These are phyloP conservation scores for Plebejus anna DNA, from an alignment of 2,888 invertebrate genomes.

Conservation along the genomic window DNA sequence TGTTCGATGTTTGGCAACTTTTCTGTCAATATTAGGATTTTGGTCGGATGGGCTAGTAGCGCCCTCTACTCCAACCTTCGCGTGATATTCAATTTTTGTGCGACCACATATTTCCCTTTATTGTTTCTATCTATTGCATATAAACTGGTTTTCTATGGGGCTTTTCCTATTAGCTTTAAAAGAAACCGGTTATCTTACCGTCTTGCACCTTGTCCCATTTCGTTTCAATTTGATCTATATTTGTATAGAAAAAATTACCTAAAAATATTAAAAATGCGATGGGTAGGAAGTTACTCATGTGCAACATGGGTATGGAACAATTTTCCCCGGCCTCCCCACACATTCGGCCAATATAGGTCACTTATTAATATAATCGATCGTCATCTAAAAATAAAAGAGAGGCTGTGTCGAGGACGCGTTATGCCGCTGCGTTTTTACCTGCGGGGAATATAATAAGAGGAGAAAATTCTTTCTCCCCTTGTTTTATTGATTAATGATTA, in stretches of 20 bases:
- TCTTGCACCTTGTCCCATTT: no score
- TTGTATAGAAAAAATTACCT: neutral
- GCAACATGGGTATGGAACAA: neutral
- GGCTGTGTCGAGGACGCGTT: slow-evolving; percentile 4
- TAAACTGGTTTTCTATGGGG: no score
- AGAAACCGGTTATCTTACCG: no score
- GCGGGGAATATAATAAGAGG: neutral
- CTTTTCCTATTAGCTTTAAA: no score
- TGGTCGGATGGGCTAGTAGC: no score
- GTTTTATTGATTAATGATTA: neutral
- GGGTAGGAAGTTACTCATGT: neutral
- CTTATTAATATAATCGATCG: slow-evolving; percentile 20
- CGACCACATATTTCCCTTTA: no score
- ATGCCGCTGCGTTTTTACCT: neutral
- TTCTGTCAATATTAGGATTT: no score
- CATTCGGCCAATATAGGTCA: slow-evolving; percentile 15
- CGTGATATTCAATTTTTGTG: no score
- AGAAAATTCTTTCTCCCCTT: neutral
- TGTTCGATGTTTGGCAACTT: no score
- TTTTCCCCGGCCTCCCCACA: neutral
- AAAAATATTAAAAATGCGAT: neutral
- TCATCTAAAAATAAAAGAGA: slow-evolving; percentile 13
- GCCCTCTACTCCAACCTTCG: no score
- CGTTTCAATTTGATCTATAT: neutral
- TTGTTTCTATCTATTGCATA: no score